These are phyloP conservation scores for Dolichopus griseipennis DNA, from an alignment of 2,888 invertebrate genomes.

Conservation along the genomic window DNA sequence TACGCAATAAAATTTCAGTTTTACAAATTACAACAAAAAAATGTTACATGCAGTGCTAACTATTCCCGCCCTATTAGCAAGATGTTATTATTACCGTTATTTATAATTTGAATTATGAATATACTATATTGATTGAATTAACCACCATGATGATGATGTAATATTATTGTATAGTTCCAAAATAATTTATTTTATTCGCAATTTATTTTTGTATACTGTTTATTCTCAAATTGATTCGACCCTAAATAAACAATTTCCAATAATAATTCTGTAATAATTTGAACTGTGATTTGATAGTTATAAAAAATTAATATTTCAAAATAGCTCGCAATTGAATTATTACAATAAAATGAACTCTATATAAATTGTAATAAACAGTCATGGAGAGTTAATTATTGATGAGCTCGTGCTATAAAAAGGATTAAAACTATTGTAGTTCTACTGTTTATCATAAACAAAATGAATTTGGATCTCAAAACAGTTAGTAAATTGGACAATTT, in stretches of 20 bases:
- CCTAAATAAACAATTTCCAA: neutral
- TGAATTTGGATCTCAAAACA: no score
- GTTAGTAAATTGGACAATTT: no score
- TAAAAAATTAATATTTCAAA: neutral
- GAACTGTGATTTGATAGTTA: neutral
- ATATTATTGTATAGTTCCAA: no score
- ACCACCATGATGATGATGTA: neutral
- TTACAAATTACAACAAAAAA: no score
- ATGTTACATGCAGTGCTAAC: neutral
- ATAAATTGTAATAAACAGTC: neutral
- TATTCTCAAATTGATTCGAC: no score
- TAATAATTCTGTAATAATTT: neutral
- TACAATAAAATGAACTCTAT: neutral
- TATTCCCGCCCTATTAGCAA: neutral
- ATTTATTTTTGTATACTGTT: no score
- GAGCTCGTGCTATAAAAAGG: slow-evolving; percentile 6
- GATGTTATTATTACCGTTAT: neutral
- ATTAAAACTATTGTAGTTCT: neutral
- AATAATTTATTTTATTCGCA: no score
- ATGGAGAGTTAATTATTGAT: neutral
- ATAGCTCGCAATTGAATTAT: neutral
- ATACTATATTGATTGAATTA: neutral
- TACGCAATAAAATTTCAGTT: no score
- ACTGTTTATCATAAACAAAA: no score
- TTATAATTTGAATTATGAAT: neutral